phyloP scores from a whole-genome alignment of 1,140 invertebrate genomes.

The Muscidifurax raptorellus region DNA sequence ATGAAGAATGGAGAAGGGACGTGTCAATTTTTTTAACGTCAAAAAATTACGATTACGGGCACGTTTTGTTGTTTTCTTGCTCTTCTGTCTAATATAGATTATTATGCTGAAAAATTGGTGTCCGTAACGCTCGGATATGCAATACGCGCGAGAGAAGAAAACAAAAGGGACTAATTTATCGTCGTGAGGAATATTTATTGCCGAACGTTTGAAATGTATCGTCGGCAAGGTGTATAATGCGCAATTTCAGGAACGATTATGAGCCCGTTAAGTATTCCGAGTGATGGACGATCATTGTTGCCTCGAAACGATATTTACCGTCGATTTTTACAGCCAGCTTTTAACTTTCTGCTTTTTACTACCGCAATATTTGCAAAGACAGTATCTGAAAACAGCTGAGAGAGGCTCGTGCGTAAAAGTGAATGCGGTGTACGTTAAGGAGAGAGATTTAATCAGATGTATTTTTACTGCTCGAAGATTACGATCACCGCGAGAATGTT shows the following conservation, averaged over 20 bases:
- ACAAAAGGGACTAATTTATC: neutral
- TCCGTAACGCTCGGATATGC: too few species aligned
- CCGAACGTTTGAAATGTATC: neutral
- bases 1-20: neutral
- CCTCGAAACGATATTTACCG: neutral
- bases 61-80: neutral
- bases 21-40: slow-evolving; percentile 19
- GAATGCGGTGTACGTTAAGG: neutral
- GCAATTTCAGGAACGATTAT: slow-evolving; percentile 5
- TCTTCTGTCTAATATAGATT: too few species aligned
- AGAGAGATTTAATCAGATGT: neutral
- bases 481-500: neutral
- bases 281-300: neutral
- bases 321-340: neutral
- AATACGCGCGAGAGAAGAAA: neutral
- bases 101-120: neutral
- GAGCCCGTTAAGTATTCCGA: neutral
- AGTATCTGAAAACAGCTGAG: neutral
- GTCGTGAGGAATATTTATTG: neutral
- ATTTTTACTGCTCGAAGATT: neutral
- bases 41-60: neutral
- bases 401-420: neutral
- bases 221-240: neutral
- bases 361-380: neutral
- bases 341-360: slow-evolving; percentile 13